Evolutionary conservation across 2,888 invertebrate genomes (phyloP).

Genomic region (Xanthorhoe designata): DNA sequence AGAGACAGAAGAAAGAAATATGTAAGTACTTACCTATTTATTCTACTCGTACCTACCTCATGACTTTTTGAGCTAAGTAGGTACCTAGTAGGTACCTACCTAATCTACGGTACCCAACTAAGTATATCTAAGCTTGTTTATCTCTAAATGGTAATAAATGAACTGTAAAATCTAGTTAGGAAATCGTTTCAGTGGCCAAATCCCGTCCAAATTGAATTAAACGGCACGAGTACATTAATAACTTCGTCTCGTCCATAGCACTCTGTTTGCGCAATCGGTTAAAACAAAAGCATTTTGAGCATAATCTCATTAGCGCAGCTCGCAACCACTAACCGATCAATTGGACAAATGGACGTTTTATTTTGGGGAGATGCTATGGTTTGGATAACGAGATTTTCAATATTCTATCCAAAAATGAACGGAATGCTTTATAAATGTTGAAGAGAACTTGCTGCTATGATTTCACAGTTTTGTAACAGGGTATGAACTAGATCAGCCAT

Average conservation of each 20-base stretch:
- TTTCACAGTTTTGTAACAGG: too few relatives aligned
- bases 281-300: slow-evolving; percentile 31
- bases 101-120: not conserved
- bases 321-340: not conserved
- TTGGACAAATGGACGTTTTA: not conserved
- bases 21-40: too few relatives aligned
- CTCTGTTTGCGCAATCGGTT: not conserved
- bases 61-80: too few relatives aligned
- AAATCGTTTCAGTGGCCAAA: slow-evolving; percentile 6
- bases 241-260: slow-evolving; percentile 7
- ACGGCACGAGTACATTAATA: slow-evolving; percentile 34
- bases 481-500: too few relatives aligned
- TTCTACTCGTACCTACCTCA: too few relatives aligned
- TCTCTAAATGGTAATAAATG: slow-evolving; percentile 14
- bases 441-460: too few relatives aligned
- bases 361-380: not conserved
- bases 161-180: slow-evolving; percentile 27
- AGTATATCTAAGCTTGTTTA: slow-evolving; percentile 5
- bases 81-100: too few relatives aligned
- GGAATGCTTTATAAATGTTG: too few relatives aligned
- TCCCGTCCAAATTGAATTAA: slow-evolving; percentile 35
- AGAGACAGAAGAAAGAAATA: too few relatives aligned
- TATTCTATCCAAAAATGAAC: not conserved
- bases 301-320: slow-evolving; percentile 30
- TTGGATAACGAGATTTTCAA: not conserved